Percentiles rank a stretch among this genome's conserved stretches.
Evolutionary conservation across 2,888 invertebrate species (phyloP).

Genomic region (Pocota personata): DNA sequence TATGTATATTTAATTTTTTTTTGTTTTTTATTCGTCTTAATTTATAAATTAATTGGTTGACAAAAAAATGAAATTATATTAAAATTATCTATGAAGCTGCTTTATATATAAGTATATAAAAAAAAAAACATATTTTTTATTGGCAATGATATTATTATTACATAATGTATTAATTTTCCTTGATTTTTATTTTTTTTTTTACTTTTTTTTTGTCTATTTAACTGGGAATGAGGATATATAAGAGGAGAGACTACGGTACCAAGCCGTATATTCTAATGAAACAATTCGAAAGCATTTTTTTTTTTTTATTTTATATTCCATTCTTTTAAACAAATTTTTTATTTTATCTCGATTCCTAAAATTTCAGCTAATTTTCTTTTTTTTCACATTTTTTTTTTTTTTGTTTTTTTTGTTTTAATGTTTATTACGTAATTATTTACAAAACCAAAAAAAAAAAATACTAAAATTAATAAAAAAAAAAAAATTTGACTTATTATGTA

Average conservation of each 20-base stretch:
- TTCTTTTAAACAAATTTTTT: neutral
- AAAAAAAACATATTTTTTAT: conserved; percentile 35
- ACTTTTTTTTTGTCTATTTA: neutral
- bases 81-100: conserved; percentile 61
- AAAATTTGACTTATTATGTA: neutral
- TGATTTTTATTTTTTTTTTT: neutral
- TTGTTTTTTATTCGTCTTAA: conserved; percentile 43
- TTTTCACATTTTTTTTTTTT: neutral
- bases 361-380: conserved; percentile 7
- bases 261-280: conserved; percentile 31
- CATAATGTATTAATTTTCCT: neutral
- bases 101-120: conserved; percentile 25
- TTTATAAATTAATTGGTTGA: conserved; percentile 40
- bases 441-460: conserved; percentile 1
- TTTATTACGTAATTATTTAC: conserved; percentile 31
- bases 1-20: conserved; percentile 33
- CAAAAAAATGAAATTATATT: conserved; percentile 51
- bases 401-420: neutral
- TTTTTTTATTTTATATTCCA: neutral
- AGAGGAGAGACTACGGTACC: conserved; percentile 18
- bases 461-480: neutral
- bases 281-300: conserved; percentile 18
- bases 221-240: conserved; percentile 38
- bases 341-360: conserved; percentile 16
- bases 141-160: conserved; percentile 47